Conservation (phyloP, 1,140 invertebrate genomes). For the Bombus terrestris region DNA sequence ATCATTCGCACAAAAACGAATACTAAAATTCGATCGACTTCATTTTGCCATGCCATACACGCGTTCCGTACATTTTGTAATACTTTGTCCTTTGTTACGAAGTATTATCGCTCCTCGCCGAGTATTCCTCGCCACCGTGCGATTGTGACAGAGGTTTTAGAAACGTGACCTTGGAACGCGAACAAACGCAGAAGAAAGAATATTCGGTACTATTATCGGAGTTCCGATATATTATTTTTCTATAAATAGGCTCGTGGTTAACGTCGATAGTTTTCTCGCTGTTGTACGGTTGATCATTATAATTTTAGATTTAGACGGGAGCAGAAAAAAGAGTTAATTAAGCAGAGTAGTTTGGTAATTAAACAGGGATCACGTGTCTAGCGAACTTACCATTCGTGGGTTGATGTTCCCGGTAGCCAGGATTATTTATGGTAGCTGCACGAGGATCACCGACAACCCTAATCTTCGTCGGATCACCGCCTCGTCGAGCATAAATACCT, state of each 20-base stretch:
- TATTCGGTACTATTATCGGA: no score
- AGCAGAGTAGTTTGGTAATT: neutral
- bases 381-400: conserved; percentile 84
- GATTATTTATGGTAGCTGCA: conserved; percentile 91
- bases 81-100: neutral
- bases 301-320: neutral
- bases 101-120: neutral
- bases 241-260: no score
- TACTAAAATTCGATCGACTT: neutral
- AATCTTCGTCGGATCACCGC: conserved; percentile 90
- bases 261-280: no score
- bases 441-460: conserved; percentile 83
- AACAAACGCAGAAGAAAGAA: neutral
- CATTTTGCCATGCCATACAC: neutral
- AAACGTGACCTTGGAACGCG: neutral
- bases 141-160: neutral
- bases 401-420: conserved; percentile 89
- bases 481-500: conserved; percentile 87
- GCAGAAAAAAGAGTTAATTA: neutral
- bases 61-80: conserved; percentile 6
- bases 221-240: no score
- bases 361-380: neutral
- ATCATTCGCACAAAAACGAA: neutral
- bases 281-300: neutral
- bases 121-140: neutral